Evolutionary conservation across 2,113 vertebrate genomes (phyloP), one percentile per base, ranked within the genome.

Genomic region (Takifugu flavidus): DNA sequence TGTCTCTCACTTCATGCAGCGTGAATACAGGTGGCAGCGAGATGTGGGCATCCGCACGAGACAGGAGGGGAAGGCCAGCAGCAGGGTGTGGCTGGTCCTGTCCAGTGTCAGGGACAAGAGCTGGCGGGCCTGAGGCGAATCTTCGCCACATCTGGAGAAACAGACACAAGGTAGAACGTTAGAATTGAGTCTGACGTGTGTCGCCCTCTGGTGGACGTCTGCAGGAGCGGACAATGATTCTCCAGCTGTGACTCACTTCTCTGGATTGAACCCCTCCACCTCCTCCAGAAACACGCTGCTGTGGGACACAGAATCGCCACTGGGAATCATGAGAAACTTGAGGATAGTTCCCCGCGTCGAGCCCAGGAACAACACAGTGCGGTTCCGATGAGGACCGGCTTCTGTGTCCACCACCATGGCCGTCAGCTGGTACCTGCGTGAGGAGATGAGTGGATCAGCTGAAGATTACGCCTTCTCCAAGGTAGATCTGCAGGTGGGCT

Each of bases 51-150:
- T 91, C 3, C 93, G 88, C 51, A 96, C 94, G 84, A 98, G 91
- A 0, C 96, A 99, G 4, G 89, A 93, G 0, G 95, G 90, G 70
- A 98, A 98, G 65, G 94, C 92, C 49, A 95, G 80, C 73, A 98
- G 89, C 76, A 98, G 88, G 3, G 92, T 93, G 2, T 94, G 93
- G 0, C 94, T 94, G 5, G 77, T 87, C 2, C 87, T 84, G 79
- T 98, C 96, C 86, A 99, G 77, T n/a, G 92, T 92, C 83, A 99
- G 84, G 55, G 93, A 94, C 83, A 98, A 78, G 0, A 97, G 92
- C 75, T 89, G 90, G 20, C 92, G 91, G 31, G 93, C 93, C 0
- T 91, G 89, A 56, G 87, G 89, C 0, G 88, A 86, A 55, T 93
- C 88, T 46, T 79, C 89, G 0, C 93, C 93, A 20, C 96, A 98